A percentile compares a stretch with the other conserved stretches of the same genome.
Conservation (phyloP, 2,113 vertebrate species). For the Rhegmatorhina hoffmannsi region DNA sequence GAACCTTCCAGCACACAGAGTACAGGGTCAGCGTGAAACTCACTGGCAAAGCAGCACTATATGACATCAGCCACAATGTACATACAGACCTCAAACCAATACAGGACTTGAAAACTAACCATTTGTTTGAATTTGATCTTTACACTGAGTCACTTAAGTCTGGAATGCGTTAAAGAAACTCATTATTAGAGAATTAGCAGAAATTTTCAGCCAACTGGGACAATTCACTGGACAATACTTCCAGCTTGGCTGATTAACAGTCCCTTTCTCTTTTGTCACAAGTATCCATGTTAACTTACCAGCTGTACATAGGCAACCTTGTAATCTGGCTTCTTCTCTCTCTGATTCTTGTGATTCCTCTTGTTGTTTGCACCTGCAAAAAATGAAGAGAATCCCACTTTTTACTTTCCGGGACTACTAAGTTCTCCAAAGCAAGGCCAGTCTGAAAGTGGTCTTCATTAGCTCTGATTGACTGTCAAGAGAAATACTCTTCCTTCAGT, state of each 20-base stretch:
- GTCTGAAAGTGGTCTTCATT: not conserved
- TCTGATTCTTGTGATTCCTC: conserved; percentile 86
- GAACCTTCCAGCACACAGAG: conserved; percentile 39
- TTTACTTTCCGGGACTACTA: not conserved
- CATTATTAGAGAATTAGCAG: not conserved
- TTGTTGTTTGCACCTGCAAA: conserved; percentile 85
- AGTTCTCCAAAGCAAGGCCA: not conserved
- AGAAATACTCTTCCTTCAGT: not conserved
- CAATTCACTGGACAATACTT: not conserved
- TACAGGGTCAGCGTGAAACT: conserved; percentile 31
- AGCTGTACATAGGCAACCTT: conserved; percentile 97
- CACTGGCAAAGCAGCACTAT: not conserved
- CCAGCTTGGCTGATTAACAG: not conserved
- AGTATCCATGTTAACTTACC: conserved; percentile 77
- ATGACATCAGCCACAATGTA: conserved; percentile 41
- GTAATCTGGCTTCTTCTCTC: conserved; percentile 90
- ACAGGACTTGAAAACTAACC: not conserved
- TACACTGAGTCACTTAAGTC: not conserved
- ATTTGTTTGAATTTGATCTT: not conserved
- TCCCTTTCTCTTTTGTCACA: not conserved
- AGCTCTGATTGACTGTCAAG: not conserved
- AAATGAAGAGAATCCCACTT: not conserved
- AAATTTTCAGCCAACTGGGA: not conserved
- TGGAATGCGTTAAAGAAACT: not conserved
- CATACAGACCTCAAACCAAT: not conserved